Conservation (phyloP, 2,888 invertebrate species). For the Perdita meconis region DNA sequence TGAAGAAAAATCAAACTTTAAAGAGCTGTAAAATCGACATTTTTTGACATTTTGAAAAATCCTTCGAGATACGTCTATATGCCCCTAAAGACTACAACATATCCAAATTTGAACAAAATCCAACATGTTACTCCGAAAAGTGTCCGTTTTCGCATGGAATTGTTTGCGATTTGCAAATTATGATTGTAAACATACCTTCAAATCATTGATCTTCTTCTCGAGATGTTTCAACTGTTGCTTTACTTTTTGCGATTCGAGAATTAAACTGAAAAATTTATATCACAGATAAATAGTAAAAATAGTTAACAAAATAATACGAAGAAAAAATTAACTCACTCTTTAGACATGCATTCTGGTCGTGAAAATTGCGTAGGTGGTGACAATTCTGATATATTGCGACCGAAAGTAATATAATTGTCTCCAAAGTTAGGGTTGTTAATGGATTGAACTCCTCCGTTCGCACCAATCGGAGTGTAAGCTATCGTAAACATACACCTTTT, state of each 20-base stretch:
- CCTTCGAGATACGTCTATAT: too few species aligned
- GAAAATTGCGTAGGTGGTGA: constrained; percentile 77
- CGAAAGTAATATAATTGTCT: constrained; percentile 85
- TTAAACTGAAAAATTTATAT: constrained; percentile 78
- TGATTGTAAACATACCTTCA: constrained; percentile 82
- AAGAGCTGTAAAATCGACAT: too few species aligned
- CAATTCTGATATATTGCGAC: constrained; percentile 81
- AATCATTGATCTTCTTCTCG: constrained; percentile 87
- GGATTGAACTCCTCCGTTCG: constrained; percentile 78
- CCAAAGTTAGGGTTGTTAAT: constrained; percentile 80
- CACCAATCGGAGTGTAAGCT: constrained; percentile 78
- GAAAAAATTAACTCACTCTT: constrained; percentile 78
- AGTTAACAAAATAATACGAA: neutral
- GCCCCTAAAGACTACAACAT: too few species aligned
- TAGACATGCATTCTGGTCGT: constrained; percentile 81
- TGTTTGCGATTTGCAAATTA: neutral
- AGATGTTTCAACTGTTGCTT: constrained; percentile 87
- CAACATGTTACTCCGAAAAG: too few species aligned
- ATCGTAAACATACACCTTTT: constrained; percentile 4
- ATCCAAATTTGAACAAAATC: too few species aligned
- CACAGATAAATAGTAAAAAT: neutral
- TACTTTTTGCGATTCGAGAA: constrained; percentile 87
- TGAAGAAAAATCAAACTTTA: too few species aligned
- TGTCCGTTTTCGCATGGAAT: neutral
- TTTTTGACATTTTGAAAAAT: too few species aligned